These are phyloP conservation scores for Cacoxenus indagator DNA, from an alignment of 2,888 invertebrate species.

Conservation along the genomic window DNA sequence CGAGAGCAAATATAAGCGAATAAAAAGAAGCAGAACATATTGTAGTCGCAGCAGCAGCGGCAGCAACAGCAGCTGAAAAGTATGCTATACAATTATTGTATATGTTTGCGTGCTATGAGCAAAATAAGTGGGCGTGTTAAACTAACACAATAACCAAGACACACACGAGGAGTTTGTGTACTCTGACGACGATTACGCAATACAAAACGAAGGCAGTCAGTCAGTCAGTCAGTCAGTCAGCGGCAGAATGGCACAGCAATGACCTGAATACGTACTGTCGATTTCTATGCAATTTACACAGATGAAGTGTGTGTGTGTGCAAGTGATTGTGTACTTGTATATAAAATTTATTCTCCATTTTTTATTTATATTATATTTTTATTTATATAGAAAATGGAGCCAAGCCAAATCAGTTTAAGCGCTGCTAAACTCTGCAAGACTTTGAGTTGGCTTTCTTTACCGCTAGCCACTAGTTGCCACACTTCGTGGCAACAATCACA, in stretches of 20 bases:
- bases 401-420: not conserved
- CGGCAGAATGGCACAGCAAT: not conserved
- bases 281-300: slow-evolving; percentile 16
- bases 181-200: not conserved
- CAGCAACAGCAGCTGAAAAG: not conserved
- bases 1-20: too few relatives aligned
- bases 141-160: not conserved
- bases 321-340: not conserved
- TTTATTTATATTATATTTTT: too few relatives aligned
- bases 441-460: not conserved
- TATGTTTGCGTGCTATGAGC: not conserved
- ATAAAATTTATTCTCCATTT: not conserved
- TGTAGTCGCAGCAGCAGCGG: not conserved
- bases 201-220: not conserved
- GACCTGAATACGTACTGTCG: slow-evolving; percentile 10
- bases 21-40: too few relatives aligned
- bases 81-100: slow-evolving; percentile 1
- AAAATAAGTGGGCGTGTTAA: not conserved
- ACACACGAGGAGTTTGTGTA: not conserved
- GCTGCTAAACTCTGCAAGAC: not conserved
- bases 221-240: not conserved
- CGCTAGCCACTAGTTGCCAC: not conserved
- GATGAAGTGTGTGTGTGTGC: not conserved
- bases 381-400: not conserved
- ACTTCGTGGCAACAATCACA: too few relatives aligned